phyloP scores from a whole-genome alignment of 1,140 invertebrate species.

The Campoletis sonorensis region DNA sequence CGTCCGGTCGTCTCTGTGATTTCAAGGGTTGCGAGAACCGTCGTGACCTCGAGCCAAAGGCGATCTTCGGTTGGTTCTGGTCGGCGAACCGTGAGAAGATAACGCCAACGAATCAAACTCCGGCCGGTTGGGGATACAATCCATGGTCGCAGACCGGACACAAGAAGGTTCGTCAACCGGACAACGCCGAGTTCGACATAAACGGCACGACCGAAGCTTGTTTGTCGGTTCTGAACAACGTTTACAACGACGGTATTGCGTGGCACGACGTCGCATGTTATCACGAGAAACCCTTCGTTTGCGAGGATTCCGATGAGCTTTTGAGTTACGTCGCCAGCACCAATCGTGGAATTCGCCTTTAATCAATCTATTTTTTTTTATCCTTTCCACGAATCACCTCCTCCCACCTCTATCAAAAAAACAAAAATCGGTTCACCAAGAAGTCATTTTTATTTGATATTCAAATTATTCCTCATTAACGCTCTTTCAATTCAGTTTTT shows the following conservation, averaged over 20 bases:
- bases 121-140: conserved; percentile 85
- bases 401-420: not conserved
- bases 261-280: conserved; percentile 96
- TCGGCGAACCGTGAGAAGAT: conserved; percentile 93
- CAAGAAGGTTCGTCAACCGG: conserved; percentile 91
- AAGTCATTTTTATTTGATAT: no score
- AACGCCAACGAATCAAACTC: conserved; percentile 85
- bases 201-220: conserved; percentile 92
- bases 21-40: conserved; percentile 94
- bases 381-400: not conserved
- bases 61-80: conserved; percentile 94
- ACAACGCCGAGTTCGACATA: conserved; percentile 94
- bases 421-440: not conserved
- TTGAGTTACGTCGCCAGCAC: conserved; percentile 89
- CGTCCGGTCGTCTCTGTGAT: conserved; percentile 92
- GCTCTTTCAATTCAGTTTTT: no score
- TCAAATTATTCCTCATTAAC: no score
- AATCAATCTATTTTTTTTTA: conserved; percentile 63
- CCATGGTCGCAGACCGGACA: conserved; percentile 93
- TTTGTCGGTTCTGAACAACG: conserved; percentile 90
- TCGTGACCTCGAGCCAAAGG: conserved; percentile 90
- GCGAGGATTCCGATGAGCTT: conserved; percentile 92
- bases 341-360: conserved; percentile 87
- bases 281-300: conserved; percentile 93
- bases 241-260: conserved; percentile 93